Conservation (phyloP, 2,113 vertebrate genomes). For the Eclectus roratus region DNA sequence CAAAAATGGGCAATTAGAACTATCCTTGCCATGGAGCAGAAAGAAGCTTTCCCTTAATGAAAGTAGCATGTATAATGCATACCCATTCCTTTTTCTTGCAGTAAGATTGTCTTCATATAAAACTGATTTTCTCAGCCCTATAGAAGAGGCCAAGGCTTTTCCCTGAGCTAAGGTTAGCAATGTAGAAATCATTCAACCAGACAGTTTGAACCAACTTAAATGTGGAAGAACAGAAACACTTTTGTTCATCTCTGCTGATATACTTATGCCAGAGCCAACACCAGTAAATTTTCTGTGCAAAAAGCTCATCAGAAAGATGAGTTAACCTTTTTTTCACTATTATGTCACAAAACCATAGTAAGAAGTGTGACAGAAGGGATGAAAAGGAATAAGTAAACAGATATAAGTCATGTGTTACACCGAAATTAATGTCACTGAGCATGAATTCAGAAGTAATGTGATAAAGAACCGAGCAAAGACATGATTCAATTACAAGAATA, state of each 20-base stretch:
- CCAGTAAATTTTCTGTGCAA: neutral
- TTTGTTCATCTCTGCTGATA: neutral
- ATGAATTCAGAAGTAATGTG: conserved; percentile 15
- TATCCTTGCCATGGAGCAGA: neutral
- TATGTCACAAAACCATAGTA: neutral
- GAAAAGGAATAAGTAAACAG: neutral
- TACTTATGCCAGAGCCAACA: neutral
- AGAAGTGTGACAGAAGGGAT: neutral
- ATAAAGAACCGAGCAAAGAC: conserved; percentile 7
- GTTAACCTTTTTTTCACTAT: neutral
- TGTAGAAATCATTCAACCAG: neutral
- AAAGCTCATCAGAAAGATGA: neutral
- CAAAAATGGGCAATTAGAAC: neutral
- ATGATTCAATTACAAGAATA: conserved; percentile 24
- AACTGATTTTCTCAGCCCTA: neutral
- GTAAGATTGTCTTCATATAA: neutral
- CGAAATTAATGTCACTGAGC: conserved; percentile 12
- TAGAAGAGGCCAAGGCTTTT: neutral
- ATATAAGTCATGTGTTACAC: neutral
- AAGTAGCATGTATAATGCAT: neutral
- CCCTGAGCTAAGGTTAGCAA: neutral
- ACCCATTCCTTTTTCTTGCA: neutral
- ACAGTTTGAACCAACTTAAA: neutral
- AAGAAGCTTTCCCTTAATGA: neutral
- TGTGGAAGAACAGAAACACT: neutral